phyloP scores from a whole-genome alignment of 2,113 vertebrate genomes.

The Nyctibius bracteatus region DNA sequence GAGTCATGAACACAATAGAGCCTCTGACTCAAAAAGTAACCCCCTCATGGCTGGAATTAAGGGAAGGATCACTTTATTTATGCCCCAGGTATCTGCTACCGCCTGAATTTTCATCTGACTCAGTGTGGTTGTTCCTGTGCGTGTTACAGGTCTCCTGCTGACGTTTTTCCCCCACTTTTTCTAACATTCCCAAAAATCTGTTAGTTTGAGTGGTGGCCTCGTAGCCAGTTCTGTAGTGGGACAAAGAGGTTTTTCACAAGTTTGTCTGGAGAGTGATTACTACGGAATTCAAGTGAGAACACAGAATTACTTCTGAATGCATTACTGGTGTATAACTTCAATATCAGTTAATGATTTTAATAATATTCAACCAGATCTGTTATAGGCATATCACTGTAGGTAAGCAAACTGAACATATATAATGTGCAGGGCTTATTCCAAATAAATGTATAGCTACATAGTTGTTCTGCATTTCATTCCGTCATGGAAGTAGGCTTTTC shows the following conservation, averaged over 20 bases:
- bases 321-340: neutral
- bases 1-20: neutral
- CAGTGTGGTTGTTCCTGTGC: neutral
- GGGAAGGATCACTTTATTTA: neutral
- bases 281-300: neutral
- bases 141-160: fast-evolving
- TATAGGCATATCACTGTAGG: neutral
- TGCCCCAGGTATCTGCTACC: neutral
- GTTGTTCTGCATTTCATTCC: neutral
- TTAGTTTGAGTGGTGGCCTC: neutral
- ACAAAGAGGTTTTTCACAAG: neutral
- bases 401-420: neutral
- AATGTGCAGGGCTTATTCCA: neutral
- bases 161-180: fast-evolving
- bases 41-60: neutral
- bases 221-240: neutral
- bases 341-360: neutral
- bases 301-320: neutral
- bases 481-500: neutral
- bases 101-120: neutral
- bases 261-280: neutral
- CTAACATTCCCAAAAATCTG: neutral
- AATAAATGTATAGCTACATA: neutral
- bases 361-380: neutral
- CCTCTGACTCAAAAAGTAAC: neutral